A percentile compares a stretch with the other conserved stretches of the same genome.
Evolutionary conservation across 1,140 invertebrate genomes (phyloP).

Genomic region (Drosophila erecta): DNA sequence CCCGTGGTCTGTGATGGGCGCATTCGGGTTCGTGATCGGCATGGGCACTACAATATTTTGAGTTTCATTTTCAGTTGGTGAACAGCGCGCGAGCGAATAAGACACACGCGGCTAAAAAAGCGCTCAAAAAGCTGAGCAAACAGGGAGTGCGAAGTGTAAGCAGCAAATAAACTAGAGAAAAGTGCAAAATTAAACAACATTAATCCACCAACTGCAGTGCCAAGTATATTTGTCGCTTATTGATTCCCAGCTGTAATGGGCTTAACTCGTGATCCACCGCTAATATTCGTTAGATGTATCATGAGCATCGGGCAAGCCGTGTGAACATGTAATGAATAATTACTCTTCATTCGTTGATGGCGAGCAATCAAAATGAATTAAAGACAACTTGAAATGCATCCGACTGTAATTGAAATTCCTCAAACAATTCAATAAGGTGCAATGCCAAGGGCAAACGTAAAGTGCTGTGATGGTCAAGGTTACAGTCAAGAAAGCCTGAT

Average conservation of each 20-base stretch:
- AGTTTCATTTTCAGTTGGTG: conserved; percentile 64
- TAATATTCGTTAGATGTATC: conserved; percentile 19
- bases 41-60: conserved; percentile 61
- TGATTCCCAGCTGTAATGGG: background rate
- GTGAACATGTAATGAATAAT: conserved; percentile 26
- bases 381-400: conserved; percentile 32
- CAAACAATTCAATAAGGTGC: conserved; percentile 20
- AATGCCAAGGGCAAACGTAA: conserved; percentile 15
- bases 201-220: conserved; percentile 18
- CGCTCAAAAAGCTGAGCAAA: conserved; percentile 9
- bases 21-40: conserved; percentile 70
- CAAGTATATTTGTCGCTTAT: conserved; percentile 6
- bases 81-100: conserved; percentile 60
- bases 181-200: conserved; percentile 36
- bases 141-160: conserved; percentile 20
- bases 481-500: background rate
- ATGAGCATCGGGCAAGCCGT: conserved; percentile 8
- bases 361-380: conserved; percentile 47
- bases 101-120: conserved; percentile 56
- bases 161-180: conserved; percentile 31
- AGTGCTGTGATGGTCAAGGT: background rate
- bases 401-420: conserved; percentile 39
- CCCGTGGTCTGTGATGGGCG: conserved; percentile 38
- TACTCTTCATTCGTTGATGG: conserved; percentile 7
- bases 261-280: conserved; percentile 36